Percentiles rank a stretch among this genome's conserved stretches.
Conservation (phyloP, 1,140 invertebrate species). For the Caenorhabditis briggsae region DNA sequence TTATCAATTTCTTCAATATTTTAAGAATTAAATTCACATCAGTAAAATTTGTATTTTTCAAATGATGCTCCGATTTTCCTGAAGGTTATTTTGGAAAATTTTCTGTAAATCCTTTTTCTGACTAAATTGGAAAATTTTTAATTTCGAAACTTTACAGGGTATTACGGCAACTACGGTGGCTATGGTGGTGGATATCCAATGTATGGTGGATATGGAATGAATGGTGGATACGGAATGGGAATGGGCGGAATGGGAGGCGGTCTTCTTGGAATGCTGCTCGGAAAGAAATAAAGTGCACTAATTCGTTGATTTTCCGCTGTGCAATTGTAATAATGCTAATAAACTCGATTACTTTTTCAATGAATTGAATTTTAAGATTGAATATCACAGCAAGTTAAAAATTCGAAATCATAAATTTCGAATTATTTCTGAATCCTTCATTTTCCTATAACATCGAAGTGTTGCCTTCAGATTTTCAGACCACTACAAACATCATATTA, state of each 20-base stretch:
- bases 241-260: not conserved
- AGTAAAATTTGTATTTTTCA: not conserved
- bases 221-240: constrained; percentile 5
- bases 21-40: not conserved
- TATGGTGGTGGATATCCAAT: not conserved
- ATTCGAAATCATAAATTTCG: too few relatives aligned
- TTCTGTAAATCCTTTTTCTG: not conserved
- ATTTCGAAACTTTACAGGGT: not conserved
- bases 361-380: too few relatives aligned
- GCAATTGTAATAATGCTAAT: too few relatives aligned
- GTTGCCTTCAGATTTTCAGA: too few relatives aligned
- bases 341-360: too few relatives aligned
- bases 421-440: too few relatives aligned
- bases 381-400: too few relatives aligned
- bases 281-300: not conserved
- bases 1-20: not conserved
- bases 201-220: constrained; percentile 4
- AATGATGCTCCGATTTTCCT: too few relatives aligned
- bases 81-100: not conserved
- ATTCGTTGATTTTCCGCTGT: too few relatives aligned
- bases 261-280: not conserved
- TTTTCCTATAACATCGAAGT: too few relatives aligned
- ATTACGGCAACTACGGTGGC: not conserved
- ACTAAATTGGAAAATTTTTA: not conserved
- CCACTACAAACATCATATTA: too few relatives aligned